Percentiles rank a stretch among this genome's conserved stretches.
Evolutionary conservation across 1,140 invertebrate genomes (phyloP).

Genomic region (Solen grandis): DNA sequence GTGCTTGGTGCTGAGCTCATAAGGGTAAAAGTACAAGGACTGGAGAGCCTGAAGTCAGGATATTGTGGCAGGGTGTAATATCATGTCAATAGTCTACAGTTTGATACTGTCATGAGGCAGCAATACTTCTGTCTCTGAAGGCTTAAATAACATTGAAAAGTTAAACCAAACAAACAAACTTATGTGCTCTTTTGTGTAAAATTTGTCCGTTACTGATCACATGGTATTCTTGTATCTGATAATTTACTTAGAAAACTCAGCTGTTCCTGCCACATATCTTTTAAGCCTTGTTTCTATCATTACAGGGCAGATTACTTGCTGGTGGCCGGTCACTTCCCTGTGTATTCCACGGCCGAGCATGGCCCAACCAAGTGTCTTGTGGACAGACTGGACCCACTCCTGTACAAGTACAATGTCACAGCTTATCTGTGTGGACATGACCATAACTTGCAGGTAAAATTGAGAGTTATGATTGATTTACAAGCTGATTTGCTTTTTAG

Average conservation of each 20-base stretch:
- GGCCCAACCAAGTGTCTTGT: conserved; percentile 81
- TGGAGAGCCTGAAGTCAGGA: too few species aligned
- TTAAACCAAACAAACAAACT: background rate
- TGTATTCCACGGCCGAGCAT: conserved; percentile 82
- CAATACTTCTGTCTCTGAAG: background rate
- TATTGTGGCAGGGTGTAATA: too few species aligned
- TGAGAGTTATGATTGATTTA: background rate
- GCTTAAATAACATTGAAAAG: background rate
- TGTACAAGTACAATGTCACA: conserved; percentile 81
- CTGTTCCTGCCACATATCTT: background rate
- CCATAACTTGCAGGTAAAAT: conserved; percentile 81
- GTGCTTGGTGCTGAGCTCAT: too few species aligned
- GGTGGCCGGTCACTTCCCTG: conserved; percentile 83
- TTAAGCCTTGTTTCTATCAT: conserved; percentile 30
- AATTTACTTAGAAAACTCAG: background rate
- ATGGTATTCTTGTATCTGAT: background rate
- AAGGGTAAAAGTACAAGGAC: too few species aligned
- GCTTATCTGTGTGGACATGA: conserved; percentile 83
- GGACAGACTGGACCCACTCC: conserved; percentile 78
- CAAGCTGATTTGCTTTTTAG: background rate
- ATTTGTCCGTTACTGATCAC: background rate
- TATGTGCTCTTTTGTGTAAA: background rate
- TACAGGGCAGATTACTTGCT: conserved; percentile 82
- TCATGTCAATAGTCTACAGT: too few species aligned
- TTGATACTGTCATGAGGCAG: background rate